These are phyloP conservation scores for Cosmia pyralina DNA, from an alignment of 2,888 invertebrate species.

Conservation along the genomic window DNA sequence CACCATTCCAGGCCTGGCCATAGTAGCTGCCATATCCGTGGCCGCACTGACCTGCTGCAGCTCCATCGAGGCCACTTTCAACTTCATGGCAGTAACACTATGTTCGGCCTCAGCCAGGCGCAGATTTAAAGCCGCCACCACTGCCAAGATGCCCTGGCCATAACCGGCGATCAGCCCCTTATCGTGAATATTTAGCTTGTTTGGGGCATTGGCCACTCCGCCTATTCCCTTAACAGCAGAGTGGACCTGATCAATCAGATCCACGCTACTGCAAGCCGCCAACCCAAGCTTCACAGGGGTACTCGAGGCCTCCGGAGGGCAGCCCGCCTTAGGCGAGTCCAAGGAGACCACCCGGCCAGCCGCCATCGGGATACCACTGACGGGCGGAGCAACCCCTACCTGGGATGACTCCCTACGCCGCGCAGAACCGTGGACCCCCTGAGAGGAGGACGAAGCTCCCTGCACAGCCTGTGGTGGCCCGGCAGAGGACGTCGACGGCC, in stretches of 20 bases:
- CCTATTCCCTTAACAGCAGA: fast-evolving
- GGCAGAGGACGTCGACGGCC: no score
- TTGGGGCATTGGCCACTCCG: background rate
- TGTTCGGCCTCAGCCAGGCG: background rate
- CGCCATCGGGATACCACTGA: no score
- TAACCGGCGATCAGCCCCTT: background rate
- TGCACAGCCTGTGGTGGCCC: no score
- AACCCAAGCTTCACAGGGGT: background rate
- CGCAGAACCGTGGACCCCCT: no score
- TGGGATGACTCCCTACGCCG: no score
- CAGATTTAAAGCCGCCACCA: background rate
- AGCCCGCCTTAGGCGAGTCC: no score
- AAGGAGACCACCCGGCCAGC: no score
- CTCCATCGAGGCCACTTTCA: fast-evolving
- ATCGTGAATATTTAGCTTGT: fast-evolving
- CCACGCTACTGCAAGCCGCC: background rate
- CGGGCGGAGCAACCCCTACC: no score
- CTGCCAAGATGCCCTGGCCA: background rate
- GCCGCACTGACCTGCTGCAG: background rate
- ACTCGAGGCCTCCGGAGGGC: background rate
- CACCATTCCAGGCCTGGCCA: fast-evolving
- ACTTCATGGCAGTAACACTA: fast-evolving
- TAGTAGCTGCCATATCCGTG: fast-evolving
- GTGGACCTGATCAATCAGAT: background rate
- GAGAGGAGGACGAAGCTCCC: no score